phyloP scores from a whole-genome alignment of 2,888 invertebrate genomes.

The Cacoxenus indagator region DNA sequence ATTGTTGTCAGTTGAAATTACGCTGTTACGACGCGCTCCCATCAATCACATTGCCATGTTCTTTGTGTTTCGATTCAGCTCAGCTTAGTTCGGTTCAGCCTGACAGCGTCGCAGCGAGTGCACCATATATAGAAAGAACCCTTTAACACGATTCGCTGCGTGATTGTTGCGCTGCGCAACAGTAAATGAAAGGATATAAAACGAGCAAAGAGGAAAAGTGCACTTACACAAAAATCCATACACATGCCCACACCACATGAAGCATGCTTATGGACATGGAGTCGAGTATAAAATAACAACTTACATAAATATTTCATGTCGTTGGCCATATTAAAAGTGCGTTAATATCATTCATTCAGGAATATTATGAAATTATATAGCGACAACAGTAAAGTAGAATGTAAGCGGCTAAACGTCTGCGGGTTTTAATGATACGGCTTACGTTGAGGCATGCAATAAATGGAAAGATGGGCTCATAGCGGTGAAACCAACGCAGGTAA shows the following conservation, averaged over 20 bases:
- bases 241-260: neutral
- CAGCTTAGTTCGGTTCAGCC: neutral
- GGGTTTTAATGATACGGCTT: neutral
- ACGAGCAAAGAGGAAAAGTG: neutral
- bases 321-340: neutral
- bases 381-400: neutral
- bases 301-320: neutral
- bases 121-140: neutral
- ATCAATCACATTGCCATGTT: neutral
- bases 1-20: neutral
- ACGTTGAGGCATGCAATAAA: no score
- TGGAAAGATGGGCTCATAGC: no score
- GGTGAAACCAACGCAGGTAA: neutral
- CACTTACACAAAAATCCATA: neutral
- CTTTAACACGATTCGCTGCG: neutral
- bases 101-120: neutral
- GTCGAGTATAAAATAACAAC: neutral
- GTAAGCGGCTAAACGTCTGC: neutral
- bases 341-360: neutral
- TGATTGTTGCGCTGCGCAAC: neutral
- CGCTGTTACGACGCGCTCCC: neutral
- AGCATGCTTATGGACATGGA: neutral
- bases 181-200: neutral
- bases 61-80: no score
- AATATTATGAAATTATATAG: neutral